Base-by-base conservation (phyloP, 1,140 invertebrate species). In the Gonatopus flavifemur region DNA sequence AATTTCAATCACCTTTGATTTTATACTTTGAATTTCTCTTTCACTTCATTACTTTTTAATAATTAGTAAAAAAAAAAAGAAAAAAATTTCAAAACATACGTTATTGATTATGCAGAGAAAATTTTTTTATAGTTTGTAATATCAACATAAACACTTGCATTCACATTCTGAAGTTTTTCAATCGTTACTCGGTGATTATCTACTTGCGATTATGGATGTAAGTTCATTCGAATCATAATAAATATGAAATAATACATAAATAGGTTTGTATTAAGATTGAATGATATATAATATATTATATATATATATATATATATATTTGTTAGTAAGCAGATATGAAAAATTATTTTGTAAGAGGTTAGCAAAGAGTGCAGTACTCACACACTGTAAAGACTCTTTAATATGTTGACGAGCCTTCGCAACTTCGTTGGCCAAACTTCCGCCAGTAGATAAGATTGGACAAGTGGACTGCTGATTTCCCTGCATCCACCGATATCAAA, bases 371-470 rank as follows among this genome's bases (percentile, higher is more conserved):
- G 52, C 61, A 67, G 66, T 78, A 81, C 80, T 81, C 73, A 81
- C 81, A 80, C 76, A 79, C 70, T 80, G 74, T 67, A 82, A 77
- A 66, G 79, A 81, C 51, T 77, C 70, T 80, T 80, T 79, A 72
- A 82, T 80, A 66, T 82, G 77, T 64, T 81, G 77, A 41, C 77
- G 78, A 63, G 79, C 80, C 73, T 79, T 81, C 66, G 80, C 80
- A 56, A 82, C 77, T 64, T 82, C 80, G 52, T 73, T 74, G 52
- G 79, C 75, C 64, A 83, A 74, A 67, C 77, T 78, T 72, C 70
- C 69, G 72, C 69, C 68, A 64, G 60, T 53, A 67, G 69, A 52
- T 54, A 60, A 56, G 52, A 69, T 64, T 59, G 69, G 50, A 49
- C 62, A 66, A 70, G 52, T 45, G 41, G 64, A 62, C 55, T 61